A percentile compares a stretch with the other conserved stretches of the same genome.
Evolutionary conservation across 2,797 vertebrate genomes (phyloP).

Genomic region (Halcyon smyrnensis): DNA sequence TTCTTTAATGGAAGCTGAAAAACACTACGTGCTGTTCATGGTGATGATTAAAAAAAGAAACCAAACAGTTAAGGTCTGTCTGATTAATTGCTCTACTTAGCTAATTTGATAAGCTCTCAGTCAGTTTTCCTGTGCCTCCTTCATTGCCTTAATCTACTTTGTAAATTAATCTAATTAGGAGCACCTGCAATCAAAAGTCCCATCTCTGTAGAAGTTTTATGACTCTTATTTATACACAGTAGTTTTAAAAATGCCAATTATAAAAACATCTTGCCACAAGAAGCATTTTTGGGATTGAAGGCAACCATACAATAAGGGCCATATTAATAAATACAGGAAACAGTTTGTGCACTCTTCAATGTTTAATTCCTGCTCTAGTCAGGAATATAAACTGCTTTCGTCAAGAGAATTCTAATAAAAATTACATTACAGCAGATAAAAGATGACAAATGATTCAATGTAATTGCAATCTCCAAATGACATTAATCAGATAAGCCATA

Average conservation of each 20-base stretch:
- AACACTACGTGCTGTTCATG: not conserved
- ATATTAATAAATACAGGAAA: not conserved
- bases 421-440: not conserved
- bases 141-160: conserved; percentile 1
- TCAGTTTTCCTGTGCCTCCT: not conserved
- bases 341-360: not conserved
- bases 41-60: not conserved
- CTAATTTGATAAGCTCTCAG: conserved; percentile 43
- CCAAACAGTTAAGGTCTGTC: not conserved
- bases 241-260: not conserved
- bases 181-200: conserved; percentile 15
- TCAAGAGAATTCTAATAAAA: not conserved
- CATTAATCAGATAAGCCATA: not conserved
- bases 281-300: not conserved
- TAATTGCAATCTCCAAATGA: not conserved
- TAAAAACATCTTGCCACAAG: not conserved
- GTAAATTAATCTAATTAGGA: conserved; percentile 36
- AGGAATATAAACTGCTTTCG: not conserved
- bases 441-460: not conserved
- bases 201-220: not conserved
- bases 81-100: conserved; percentile 57
- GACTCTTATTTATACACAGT: not conserved
- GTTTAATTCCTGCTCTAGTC: not conserved
- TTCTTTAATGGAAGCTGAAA: not conserved
- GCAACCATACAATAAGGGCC: not conserved